phyloP scores from a whole-genome alignment of 1,140 invertebrate genomes.

The Trichoplusia ni region DNA sequence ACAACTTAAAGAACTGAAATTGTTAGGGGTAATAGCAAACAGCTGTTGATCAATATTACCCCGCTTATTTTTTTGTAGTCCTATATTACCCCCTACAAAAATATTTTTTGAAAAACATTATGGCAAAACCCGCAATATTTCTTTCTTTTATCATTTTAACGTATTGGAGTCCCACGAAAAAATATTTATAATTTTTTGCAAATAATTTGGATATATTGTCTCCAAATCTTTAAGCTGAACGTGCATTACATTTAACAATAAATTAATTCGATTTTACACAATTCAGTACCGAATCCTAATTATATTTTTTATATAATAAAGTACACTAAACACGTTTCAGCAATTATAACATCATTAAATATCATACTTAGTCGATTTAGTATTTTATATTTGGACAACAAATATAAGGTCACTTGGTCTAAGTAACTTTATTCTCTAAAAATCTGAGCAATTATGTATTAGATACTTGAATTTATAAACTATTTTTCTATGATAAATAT shows the following conservation, averaged over 20 bases:
- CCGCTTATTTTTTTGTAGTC: too few relatives aligned
- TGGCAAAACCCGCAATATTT: too few relatives aligned
- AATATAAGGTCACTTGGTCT: constrained; percentile 22
- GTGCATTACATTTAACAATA: constrained; percentile 2
- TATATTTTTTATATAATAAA: not conserved
- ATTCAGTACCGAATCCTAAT: not conserved
- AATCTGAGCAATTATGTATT: constrained; percentile 9
- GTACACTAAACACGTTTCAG: too few relatives aligned
- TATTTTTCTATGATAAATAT: not conserved
- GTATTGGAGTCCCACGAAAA: too few relatives aligned
- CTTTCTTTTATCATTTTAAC: too few relatives aligned
- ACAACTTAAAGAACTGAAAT: not conserved
- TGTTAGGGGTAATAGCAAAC: not conserved
- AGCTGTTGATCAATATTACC: too few relatives aligned
- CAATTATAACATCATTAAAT: not conserved
- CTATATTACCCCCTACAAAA: too few relatives aligned
- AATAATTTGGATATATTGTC: not conserved
- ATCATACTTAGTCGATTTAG: not conserved
- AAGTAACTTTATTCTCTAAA: not conserved
- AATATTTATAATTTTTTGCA: not conserved
- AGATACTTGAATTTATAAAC: not conserved
- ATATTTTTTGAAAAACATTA: too few relatives aligned
- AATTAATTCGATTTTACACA: not conserved
- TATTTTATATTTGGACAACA: not conserved
- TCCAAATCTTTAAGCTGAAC: not conserved